These are phyloP conservation scores for Archips xylosteana DNA, from an alignment of 2,888 invertebrate genomes.

Conservation along the genomic window DNA sequence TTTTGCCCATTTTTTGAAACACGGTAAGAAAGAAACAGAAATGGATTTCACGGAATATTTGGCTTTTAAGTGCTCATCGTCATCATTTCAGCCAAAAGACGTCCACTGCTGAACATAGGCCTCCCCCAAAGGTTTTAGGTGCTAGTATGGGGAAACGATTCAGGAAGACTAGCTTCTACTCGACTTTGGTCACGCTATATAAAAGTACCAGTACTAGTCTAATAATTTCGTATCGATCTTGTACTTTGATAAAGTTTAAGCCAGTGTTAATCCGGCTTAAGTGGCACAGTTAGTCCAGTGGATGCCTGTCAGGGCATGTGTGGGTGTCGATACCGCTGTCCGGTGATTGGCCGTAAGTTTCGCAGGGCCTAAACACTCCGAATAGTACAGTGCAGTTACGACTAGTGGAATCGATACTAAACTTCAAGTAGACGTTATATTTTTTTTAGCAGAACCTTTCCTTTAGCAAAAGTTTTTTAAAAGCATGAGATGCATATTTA, in stretches of 20 bases:
- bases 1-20: too few species aligned
- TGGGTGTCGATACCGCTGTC: not conserved
- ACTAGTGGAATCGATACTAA: not conserved
- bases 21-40: too few species aligned
- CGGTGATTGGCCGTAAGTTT: constrained; percentile 1
- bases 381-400: not conserved
- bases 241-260: not conserved
- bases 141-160: too few species aligned
- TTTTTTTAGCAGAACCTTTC: too few species aligned
- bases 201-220: not conserved
- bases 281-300: not conserved
- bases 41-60: too few species aligned
- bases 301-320: not conserved
- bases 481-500: too few species aligned
- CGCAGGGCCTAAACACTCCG: not conserved
- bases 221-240: not conserved
- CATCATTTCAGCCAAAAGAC: too few species aligned
- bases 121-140: too few species aligned
- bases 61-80: too few species aligned
- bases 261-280: not conserved
- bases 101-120: too few species aligned
- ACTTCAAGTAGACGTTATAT: not conserved
- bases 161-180: too few species aligned
- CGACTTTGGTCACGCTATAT: not conserved
- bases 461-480: too few species aligned